Conservation (phyloP, 2,113 vertebrate species). For the Salvelinus fontinalis region DNA sequence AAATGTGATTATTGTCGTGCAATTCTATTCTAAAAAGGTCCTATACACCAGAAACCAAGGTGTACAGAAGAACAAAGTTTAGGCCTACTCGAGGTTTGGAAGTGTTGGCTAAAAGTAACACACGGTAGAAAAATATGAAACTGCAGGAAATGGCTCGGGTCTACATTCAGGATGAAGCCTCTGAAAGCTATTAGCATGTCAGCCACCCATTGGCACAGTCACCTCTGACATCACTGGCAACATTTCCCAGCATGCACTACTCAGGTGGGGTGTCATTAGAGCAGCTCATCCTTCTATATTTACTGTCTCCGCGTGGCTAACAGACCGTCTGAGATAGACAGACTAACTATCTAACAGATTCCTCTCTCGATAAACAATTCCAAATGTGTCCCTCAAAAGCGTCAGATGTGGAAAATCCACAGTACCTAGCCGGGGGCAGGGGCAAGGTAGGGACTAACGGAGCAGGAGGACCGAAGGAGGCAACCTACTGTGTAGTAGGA, state of each 20-base stretch:
- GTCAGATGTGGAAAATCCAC: not conserved
- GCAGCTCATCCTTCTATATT: conserved; percentile 37
- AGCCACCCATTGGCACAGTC: not conserved
- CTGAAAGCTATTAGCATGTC: not conserved
- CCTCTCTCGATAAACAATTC: not conserved
- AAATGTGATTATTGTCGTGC: not conserved
- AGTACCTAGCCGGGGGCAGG: not conserved
- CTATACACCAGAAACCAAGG: not conserved
- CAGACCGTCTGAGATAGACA: not conserved
- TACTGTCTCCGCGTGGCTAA: conserved; percentile 13
- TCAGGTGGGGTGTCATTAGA: conserved; percentile 42
- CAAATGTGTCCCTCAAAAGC: not conserved
- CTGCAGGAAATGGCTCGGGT: not conserved
- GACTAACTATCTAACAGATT: not conserved
- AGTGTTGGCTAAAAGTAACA: too few relatives aligned
- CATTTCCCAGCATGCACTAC: conserved; percentile 24
- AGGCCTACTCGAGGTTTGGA: not conserved
- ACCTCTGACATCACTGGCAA: not conserved
- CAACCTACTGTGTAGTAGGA: conserved; percentile 1
- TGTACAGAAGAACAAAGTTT: not conserved
- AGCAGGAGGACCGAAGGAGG: not conserved
- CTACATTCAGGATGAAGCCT: not conserved
- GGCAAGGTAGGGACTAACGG: not conserved
- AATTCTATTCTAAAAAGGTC: not conserved
- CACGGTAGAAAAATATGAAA: not conserved